A percentile compares a stretch with the other conserved stretches of the same genome.
Evolutionary conservation across 2,888 invertebrate genomes (phyloP).

Genomic region (Clistopyga incitator): DNA sequence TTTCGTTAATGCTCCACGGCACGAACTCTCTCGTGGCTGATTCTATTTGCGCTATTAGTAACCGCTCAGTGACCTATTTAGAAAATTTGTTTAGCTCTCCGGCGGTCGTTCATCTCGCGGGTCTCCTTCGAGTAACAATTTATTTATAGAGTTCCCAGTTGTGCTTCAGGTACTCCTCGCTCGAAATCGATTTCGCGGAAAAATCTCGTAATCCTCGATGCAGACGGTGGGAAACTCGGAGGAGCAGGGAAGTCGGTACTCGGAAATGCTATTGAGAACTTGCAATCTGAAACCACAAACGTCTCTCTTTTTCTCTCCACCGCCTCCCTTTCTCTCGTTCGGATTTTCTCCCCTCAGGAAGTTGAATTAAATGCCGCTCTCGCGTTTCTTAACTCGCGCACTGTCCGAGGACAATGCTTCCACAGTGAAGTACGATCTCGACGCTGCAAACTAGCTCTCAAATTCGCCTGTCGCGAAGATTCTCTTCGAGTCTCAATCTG

Average conservation of each 20-base stretch:
- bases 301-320: slow-evolving; percentile 21
- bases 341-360: slow-evolving; percentile 67
- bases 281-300: slow-evolving; percentile 47
- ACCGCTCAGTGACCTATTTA: slow-evolving; percentile 59
- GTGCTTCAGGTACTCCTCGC: slow-evolving; percentile 1
- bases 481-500: neutral
- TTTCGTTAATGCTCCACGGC: slow-evolving; percentile 30
- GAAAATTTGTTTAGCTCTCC: slow-evolving; percentile 60
- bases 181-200: slow-evolving; percentile 24
- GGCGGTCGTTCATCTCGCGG: slow-evolving; percentile 58
- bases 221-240: neutral
- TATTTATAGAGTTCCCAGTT: slow-evolving; percentile 44
- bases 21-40: slow-evolving; percentile 34
- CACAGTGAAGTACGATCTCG: slow-evolving; percentile 42
- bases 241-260: neutral
- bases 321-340: slow-evolving; percentile 47
- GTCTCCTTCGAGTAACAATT: slow-evolving; percentile 24
- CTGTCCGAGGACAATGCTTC: slow-evolving; percentile 57
- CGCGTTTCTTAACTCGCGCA: slow-evolving; percentile 56
- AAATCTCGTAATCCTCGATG: slow-evolving; percentile 10
- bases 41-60: slow-evolving; percentile 60
- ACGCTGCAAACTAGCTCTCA: slow-evolving; percentile 26
- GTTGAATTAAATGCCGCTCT: slow-evolving; percentile 68
- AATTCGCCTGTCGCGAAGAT: slow-evolving; percentile 6
- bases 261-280: slow-evolving; percentile 45